Conservation (phyloP, 2,113 vertebrate genomes). For the Symphodus melops region DNA sequence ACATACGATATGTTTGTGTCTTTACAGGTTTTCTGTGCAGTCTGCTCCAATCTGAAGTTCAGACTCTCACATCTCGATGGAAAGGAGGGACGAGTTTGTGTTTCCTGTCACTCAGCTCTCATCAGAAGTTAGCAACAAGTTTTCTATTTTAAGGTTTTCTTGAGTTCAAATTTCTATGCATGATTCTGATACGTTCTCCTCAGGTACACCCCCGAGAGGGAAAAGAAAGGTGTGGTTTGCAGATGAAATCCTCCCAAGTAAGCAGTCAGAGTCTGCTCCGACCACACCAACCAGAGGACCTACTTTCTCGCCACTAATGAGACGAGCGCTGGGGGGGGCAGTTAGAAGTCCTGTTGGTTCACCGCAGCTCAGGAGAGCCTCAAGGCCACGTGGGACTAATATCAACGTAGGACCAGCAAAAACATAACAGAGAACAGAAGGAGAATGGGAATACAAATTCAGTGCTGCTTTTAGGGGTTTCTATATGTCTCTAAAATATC, state of each 20-base stretch:
- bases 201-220: constrained; percentile 86
- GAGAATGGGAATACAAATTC: background rate
- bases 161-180: background rate
- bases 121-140: constrained; percentile 88
- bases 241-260: constrained; percentile 90
- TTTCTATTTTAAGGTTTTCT: background rate
- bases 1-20: constrained; percentile 24
- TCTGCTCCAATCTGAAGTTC: constrained; percentile 95
- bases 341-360: constrained; percentile 83
- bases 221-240: constrained; percentile 98
- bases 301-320: constrained; percentile 82
- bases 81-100: constrained; percentile 96
- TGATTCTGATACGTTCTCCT: background rate
- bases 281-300: constrained; percentile 88
- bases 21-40: constrained; percentile 92
- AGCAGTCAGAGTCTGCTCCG: constrained; percentile 91
- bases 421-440: background rate
- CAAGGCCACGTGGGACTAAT: constrained; percentile 79
- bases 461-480: too few relatives aligned
- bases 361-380: constrained; percentile 71
- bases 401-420: constrained; percentile 54
- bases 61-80: constrained; percentile 94
- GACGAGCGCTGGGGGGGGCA: constrained; percentile 79
- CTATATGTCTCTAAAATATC: background rate
- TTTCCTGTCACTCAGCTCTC: constrained; percentile 94